These are phyloP conservation scores for Blastomussa wellsi DNA, from an alignment of 92 coral and sea anemone genomes.

Conservation along the genomic window DNA sequence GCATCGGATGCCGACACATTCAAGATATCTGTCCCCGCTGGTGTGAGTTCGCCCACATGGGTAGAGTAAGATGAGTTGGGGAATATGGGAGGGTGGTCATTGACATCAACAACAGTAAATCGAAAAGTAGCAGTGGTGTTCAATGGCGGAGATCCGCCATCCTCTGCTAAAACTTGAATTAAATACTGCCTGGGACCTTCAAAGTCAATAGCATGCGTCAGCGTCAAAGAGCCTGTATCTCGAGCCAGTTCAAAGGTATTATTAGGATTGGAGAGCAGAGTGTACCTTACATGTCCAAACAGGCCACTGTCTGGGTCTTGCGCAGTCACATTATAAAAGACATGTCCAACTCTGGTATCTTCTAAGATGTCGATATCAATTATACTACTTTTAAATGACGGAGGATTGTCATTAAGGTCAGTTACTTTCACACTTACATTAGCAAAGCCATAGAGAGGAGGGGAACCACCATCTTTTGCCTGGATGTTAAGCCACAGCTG, in stretches of 20 bases:
- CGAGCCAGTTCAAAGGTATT: slow-evolving; percentile 65
- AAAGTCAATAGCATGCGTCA: slow-evolving; percentile 66
- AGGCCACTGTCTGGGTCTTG: slow-evolving; percentile 76
- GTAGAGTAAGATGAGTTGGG: slow-evolving; percentile 64
- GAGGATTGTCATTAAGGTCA: slow-evolving; percentile 91
- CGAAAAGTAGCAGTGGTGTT: slow-evolving; percentile 63
- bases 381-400: slow-evolving; percentile 65
- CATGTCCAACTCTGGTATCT: slow-evolving; percentile 70
- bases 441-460: slow-evolving; percentile 82
- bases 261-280: slow-evolving; percentile 72
- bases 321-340: slow-evolving; percentile 75
- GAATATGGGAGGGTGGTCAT: slow-evolving; percentile 90
- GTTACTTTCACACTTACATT: slow-evolving; percentile 72
- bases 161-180: slow-evolving; percentile 73
- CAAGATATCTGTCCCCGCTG: slow-evolving; percentile 52
- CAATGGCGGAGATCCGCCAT: slow-evolving; percentile 76
- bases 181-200: slow-evolving; percentile 59
- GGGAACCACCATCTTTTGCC: slow-evolving; percentile 90
- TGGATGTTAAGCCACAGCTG: slow-evolving; percentile 59
- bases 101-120: slow-evolving; percentile 82
- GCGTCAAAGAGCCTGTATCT: slow-evolving; percentile 71
- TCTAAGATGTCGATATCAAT: slow-evolving; percentile 70
- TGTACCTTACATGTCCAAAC: slow-evolving; percentile 78
- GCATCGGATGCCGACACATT: slow-evolving; percentile 83
- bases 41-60: slow-evolving; percentile 60